Evolutionary conservation across 2,888 invertebrate species (phyloP).

Genomic region (Pheosia tremula): DNA sequence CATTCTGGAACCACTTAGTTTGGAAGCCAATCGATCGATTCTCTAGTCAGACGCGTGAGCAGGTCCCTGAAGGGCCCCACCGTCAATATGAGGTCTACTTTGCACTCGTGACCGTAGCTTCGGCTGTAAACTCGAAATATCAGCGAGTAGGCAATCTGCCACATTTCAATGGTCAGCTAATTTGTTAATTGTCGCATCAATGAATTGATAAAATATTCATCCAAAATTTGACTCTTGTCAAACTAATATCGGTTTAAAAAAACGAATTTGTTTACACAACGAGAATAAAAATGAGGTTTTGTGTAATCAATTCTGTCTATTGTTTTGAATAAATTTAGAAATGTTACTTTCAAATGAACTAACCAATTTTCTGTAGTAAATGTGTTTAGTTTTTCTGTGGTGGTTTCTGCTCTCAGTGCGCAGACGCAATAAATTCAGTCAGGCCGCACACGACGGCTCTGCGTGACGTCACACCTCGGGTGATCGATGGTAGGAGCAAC

Average conservation of each 20-base stretch:
- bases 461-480: constrained; percentile 83
- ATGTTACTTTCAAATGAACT: constrained; percentile 43
- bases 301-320: too few relatives aligned
- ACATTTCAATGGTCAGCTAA: constrained; percentile 60
- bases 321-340: too few relatives aligned
- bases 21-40: constrained; percentile 31
- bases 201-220: constrained; percentile 19
- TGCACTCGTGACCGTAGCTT: constrained; percentile 71
- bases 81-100: constrained; percentile 71
- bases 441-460: constrained; percentile 83
- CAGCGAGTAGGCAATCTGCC: constrained; percentile 78
- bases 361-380: constrained; percentile 38
- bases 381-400: constrained; percentile 64
- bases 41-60: constrained; percentile 53
- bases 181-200: constrained; percentile 32
- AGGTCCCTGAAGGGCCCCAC: constrained; percentile 68
- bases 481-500: constrained; percentile 78
- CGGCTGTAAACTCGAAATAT: constrained; percentile 68
- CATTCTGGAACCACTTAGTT: constrained; percentile 36
- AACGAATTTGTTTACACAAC: not conserved
- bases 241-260: constrained; percentile 13
- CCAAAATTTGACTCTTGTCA: constrained; percentile 33
- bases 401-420: constrained; percentile 58
- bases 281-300: too few relatives aligned
- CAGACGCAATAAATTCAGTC: constrained; percentile 81